Conservation (phyloP, 1,140 invertebrate species). For the Nomia melanderi region DNA sequence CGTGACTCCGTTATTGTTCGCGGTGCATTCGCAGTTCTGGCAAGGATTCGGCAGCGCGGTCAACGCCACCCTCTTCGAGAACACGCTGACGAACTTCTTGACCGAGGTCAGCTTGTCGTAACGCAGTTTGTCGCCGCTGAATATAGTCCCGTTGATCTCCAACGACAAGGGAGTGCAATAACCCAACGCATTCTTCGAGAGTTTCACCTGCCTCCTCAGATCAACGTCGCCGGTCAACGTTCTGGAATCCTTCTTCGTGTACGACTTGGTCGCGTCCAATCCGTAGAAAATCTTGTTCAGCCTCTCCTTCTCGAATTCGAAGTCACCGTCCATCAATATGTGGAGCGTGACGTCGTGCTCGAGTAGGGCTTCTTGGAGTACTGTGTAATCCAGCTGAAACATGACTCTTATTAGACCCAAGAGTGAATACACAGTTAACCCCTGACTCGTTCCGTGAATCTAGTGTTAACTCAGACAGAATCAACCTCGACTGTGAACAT, state of each 20-base stretch:
- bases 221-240: conserved; percentile 84
- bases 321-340: conserved; percentile 90
- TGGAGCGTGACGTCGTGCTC: conserved; percentile 91
- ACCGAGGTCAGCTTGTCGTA: conserved; percentile 82
- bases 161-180: conserved; percentile 90
- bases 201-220: conserved; percentile 86
- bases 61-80: conserved; percentile 85
- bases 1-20: conserved; percentile 84
- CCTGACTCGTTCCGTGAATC: no score
- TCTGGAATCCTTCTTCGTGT: conserved; percentile 89
- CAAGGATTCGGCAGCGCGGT: conserved; percentile 84
- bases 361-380: conserved; percentile 88
- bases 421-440: no score
- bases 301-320: conserved; percentile 86
- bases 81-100: conserved; percentile 86
- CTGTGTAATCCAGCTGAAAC: conserved; percentile 88
- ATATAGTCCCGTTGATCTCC: conserved; percentile 91
- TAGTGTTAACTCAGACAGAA: no score
- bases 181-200: conserved; percentile 88
- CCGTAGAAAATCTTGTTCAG: conserved; percentile 89
- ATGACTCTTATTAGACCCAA: background rate
- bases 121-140: conserved; percentile 84
- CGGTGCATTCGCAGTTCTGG: conserved; percentile 88
- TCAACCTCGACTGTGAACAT: no score
- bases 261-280: conserved; percentile 86